These are phyloP conservation scores for Therioaphis trifolii DNA, from an alignment of 2,888 invertebrate species.

Conservation along the genomic window DNA sequence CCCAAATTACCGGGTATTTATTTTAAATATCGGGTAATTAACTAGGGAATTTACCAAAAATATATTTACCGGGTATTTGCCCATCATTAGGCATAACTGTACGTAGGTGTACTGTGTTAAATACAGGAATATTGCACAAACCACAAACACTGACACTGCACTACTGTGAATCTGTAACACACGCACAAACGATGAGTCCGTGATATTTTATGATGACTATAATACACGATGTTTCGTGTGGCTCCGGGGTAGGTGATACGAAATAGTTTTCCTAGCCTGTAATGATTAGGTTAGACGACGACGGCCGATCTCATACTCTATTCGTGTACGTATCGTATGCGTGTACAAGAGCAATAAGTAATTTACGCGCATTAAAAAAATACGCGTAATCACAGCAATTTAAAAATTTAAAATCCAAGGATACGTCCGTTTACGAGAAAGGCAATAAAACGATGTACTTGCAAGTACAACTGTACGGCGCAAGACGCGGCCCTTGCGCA, in stretches of 20 bases:
- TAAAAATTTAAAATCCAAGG: constrained; percentile 47
- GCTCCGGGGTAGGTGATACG: constrained; percentile 12
- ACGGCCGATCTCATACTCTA: neutral
- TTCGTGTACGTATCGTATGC: neutral
- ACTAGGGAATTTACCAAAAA: no score
- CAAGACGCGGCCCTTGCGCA: neutral
- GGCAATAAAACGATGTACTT: neutral
- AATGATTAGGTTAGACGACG: neutral
- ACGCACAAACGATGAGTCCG: neutral
- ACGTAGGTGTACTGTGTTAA: no score
- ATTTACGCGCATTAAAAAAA: neutral
- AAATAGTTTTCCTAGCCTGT: neutral
- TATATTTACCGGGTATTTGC: no score
- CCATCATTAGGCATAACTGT: no score
- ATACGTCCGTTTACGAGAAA: constrained; percentile 28
- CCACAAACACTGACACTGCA: no score
- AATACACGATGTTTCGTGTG: neutral
- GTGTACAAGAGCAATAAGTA: neutral
- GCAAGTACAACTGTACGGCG: no score
- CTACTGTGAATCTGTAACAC: neutral
- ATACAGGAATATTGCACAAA: no score
- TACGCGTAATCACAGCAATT: neutral
- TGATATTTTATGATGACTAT: neutral
- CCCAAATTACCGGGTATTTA: no score
- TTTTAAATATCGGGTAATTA: no score